These are phyloP conservation scores for Sweltsa coloradensis DNA, from an alignment of 1,140 invertebrate genomes.

Conservation along the genomic window DNA sequence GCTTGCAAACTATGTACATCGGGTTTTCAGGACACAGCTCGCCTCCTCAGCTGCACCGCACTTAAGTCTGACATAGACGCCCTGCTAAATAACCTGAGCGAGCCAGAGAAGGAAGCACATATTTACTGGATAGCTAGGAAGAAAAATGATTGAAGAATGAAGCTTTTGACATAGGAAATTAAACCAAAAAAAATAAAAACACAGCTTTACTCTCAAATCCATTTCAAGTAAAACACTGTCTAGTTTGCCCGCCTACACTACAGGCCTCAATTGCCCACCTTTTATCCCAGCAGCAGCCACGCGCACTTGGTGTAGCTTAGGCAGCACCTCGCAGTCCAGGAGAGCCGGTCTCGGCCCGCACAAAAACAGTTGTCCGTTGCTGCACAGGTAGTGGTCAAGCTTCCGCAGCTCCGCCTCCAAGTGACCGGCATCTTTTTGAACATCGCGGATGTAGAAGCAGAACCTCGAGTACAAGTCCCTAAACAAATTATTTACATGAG, in stretches of 20 bases:
- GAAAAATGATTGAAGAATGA: too few species aligned
- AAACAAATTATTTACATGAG: constrained; percentile 8
- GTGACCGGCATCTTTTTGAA: constrained; percentile 32
- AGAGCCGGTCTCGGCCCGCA: constrained; percentile 33
- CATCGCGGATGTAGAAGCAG: constrained; percentile 42
- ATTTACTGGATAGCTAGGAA: too few species aligned
- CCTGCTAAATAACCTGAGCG: too few species aligned
- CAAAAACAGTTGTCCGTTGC: constrained; percentile 27
- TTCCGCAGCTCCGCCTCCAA: constrained; percentile 33
- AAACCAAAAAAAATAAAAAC: constrained; percentile 27
- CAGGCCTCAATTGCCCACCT: constrained; percentile 21
- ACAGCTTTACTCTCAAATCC: neutral
- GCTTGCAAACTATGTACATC: too few species aligned
- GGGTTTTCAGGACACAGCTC: too few species aligned
- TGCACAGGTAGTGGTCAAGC: constrained; percentile 31
- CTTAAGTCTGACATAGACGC: too few species aligned
- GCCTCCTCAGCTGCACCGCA: too few species aligned
- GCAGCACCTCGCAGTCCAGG: constrained; percentile 42
- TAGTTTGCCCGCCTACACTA: too few species aligned
- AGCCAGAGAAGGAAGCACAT: too few species aligned
- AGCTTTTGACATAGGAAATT: too few species aligned
- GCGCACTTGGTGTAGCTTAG: constrained; percentile 44
- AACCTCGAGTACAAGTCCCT: constrained; percentile 45
- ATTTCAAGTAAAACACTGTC: too few species aligned
- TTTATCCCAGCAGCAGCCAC: constrained; percentile 40